phyloP scores from a whole-genome alignment of 1,140 invertebrate species.

The Diorhabda carinulata region DNA sequence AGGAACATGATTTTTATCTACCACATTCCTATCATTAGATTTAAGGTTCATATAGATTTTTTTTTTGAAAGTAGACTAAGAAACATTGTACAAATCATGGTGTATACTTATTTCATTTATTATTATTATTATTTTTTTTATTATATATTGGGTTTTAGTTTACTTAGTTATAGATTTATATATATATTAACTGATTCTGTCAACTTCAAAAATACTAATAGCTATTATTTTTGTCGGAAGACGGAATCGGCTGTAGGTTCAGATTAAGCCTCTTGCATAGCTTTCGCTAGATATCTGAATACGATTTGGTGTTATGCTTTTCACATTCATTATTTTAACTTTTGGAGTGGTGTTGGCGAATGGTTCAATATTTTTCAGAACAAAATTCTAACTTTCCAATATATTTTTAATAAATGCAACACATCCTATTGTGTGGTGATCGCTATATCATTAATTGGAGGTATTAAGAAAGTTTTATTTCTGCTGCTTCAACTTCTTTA shows the following conservation, averaged over 20 bases:
- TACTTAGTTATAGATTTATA: slow-evolving; percentile 29
- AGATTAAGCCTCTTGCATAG: slow-evolving; percentile 42
- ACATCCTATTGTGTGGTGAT: too few relatives aligned
- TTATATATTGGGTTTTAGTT: slow-evolving; percentile 34
- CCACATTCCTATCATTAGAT: not conserved
- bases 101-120: slow-evolving; percentile 25
- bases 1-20: too few relatives aligned
- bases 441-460: too few relatives aligned
- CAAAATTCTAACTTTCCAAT: too few relatives aligned
- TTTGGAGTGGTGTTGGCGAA: slow-evolving; percentile 24
- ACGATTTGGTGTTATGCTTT: slow-evolving; percentile 38
- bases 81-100: slow-evolving; percentile 34
- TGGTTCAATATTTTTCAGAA: not conserved
- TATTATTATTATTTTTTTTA: slow-evolving; percentile 22
- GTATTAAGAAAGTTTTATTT: too few relatives aligned
- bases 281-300: slow-evolving; percentile 47
- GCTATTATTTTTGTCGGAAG: not conserved
- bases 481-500: too few relatives aligned
- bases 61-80: slow-evolving; percentile 17
- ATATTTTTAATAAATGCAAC: too few relatives aligned
- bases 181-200: not conserved
- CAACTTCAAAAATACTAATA: not conserved
- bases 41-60: slow-evolving; percentile 5
- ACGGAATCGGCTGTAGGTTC: slow-evolving; percentile 21
- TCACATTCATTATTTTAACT: slow-evolving; percentile 17